Conservation (phyloP, 92 coral and sea anemone species). For the Nematostella vectensis region DNA sequence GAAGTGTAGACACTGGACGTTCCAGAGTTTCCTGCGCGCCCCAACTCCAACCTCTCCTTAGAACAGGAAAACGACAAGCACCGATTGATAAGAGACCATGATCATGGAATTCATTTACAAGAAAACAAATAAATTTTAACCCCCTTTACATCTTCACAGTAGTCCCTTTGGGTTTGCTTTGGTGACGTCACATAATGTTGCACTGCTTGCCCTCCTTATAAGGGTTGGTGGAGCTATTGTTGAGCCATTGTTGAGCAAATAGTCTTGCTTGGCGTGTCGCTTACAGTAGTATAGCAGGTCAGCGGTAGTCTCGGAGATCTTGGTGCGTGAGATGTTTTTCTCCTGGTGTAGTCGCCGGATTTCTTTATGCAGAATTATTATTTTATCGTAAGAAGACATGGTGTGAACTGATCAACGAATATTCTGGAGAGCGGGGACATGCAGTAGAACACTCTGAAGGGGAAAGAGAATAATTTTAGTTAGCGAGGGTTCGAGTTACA, state of each 20-base stretch:
- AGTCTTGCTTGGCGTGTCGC: constrained; percentile 56
- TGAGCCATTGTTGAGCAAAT: constrained; percentile 21
- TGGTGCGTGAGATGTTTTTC: constrained; percentile 29
- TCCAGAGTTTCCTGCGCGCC: too few relatives aligned
- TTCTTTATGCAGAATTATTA: constrained; percentile 32
- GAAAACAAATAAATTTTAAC: too few relatives aligned
- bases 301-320: constrained; percentile 54
- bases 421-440: too few relatives aligned
- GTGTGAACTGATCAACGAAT: too few relatives aligned
- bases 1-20: too few relatives aligned
- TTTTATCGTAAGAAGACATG: constrained; percentile 9
- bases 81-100: too few relatives aligned
- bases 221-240: constrained; percentile 29
- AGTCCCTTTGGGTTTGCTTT: too few relatives aligned
- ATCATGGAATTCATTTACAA: too few relatives aligned
- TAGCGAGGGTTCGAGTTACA: not conserved
- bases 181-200: constrained; percentile 27
- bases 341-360: constrained; percentile 44
- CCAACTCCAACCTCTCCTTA: too few relatives aligned
- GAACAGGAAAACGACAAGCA: too few relatives aligned
- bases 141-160: too few relatives aligned
- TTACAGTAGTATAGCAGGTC: constrained; percentile 70
- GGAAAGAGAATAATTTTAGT: not conserved
- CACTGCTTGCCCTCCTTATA: constrained; percentile 50
- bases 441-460: not conserved